Evolutionary conservation across 2,797 vertebrate genomes (phyloP).

Genomic region (Falco berigora): DNA sequence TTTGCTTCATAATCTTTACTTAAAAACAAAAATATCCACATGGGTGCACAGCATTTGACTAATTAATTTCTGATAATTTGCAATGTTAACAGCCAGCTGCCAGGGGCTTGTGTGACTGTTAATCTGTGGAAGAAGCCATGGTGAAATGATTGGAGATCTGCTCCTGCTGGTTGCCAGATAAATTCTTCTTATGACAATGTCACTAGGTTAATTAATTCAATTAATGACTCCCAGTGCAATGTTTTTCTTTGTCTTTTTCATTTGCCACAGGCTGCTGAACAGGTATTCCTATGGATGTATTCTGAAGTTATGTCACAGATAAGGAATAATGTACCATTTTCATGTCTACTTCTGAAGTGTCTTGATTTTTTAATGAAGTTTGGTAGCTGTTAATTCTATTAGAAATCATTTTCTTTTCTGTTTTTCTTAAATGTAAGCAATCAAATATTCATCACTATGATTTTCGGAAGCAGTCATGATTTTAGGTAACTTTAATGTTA

Average conservation of each 20-base stretch:
- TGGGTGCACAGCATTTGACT: conserved; percentile 41
- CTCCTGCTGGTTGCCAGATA: conserved; percentile 66
- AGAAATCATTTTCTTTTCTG: neutral
- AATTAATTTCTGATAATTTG: conserved; percentile 65
- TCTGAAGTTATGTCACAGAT: conserved; percentile 5
- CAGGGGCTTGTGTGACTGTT: conserved; percentile 7
- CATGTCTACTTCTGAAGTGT: neutral
- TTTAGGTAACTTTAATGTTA: neutral
- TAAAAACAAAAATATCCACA: conserved; percentile 56
- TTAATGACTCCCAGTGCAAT: conserved; percentile 65
- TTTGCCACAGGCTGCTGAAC: conserved; percentile 65
- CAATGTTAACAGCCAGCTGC: conserved; percentile 37
- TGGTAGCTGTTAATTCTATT: neutral
- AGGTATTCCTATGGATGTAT: conserved; percentile 39
- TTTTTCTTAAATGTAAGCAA: neutral
- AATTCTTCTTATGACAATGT: conserved; percentile 71
- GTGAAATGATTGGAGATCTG: conserved; percentile 51
- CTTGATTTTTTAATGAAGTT: neutral
- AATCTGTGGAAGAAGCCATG: conserved; percentile 39
- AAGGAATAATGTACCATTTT: neutral
- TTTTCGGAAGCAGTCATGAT: neutral
- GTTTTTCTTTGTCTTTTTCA: conserved; percentile 66
- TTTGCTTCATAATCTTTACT: conserved; percentile 43
- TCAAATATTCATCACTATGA: neutral
- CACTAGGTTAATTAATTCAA: conserved; percentile 76